Conservation (phyloP, 1,140 invertebrate genomes). For the Bradysia coprophila region DNA sequence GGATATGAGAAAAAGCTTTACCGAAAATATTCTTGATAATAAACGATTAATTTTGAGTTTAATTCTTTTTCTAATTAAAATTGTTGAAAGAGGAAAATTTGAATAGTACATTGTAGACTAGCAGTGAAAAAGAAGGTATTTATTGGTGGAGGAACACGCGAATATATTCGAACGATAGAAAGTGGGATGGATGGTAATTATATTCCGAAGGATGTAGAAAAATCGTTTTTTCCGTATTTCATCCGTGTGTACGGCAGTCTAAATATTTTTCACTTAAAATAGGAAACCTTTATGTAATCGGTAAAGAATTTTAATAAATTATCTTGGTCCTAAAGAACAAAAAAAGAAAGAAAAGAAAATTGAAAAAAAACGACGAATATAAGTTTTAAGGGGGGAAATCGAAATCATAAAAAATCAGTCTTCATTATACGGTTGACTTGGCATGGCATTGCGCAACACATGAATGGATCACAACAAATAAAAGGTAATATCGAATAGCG, state of each 20-base stretch:
- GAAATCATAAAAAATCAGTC: neutral
- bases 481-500: neutral
- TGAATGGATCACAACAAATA: neutral
- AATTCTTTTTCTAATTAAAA: neutral
- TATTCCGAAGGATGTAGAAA: too few relatives aligned
- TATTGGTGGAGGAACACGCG: too few relatives aligned
- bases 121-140: too few relatives aligned
- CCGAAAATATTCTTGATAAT: neutral
- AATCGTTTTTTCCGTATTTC: too few relatives aligned
- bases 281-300: too few relatives aligned
- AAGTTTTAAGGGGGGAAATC: neutral
- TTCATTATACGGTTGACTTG: neutral
- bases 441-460: neutral
- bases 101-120: neutral
- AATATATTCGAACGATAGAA: too few relatives aligned
- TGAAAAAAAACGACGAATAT: neutral
- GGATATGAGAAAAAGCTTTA: slow-evolving; percentile 1
- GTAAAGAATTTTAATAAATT: neutral
- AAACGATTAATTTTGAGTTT: neutral
- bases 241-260: too few relatives aligned
- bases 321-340: neutral
- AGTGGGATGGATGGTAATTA: too few relatives aligned
- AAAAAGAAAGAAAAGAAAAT: neutral
- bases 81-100: neutral
- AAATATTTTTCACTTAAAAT: too few relatives aligned